Percentiles rank a stretch among this genome's conserved stretches.
Conservation (phyloP, 1,140 invertebrate genomes). For the Zaprionus tsacasi region DNA sequence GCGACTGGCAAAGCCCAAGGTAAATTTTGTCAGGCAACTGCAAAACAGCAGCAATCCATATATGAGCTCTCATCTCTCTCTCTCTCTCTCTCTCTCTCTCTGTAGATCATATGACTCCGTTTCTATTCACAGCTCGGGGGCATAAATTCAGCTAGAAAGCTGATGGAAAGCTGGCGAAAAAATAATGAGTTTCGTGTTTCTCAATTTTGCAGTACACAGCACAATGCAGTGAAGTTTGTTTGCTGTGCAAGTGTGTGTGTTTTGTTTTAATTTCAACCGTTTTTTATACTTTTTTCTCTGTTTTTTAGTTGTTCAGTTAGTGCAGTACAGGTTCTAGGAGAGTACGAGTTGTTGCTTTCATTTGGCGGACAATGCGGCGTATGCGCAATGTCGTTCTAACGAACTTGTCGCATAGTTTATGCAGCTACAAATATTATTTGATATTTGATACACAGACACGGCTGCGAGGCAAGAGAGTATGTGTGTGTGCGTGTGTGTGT, state of each 20-base stretch:
- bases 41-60: not conserved
- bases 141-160: not conserved
- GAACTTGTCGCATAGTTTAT: slow-evolving; percentile 61
- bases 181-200: slow-evolving; percentile 11
- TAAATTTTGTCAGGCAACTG: not conserved
- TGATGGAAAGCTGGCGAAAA: not conserved
- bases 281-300: not conserved
- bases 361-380: slow-evolving; percentile 55
- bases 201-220: not conserved
- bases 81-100: too few species aligned
- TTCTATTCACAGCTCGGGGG: too few species aligned
- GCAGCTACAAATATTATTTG: slow-evolving; percentile 61
- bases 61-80: not conserved
- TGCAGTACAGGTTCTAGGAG: not conserved
- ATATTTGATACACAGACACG: slow-evolving; percentile 42
- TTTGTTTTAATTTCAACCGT: not conserved
- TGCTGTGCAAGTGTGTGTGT: not conserved
- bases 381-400: slow-evolving; percentile 54
- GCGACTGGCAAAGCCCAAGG: too few species aligned
- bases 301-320: slow-evolving; percentile 5
- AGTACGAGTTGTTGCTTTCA: not conserved
- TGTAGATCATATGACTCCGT: not conserved
- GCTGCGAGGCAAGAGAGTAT: not conserved
- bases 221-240: not conserved
- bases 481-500: not conserved